Evolutionary conservation across 2,113 vertebrate species (phyloP).

Genomic region (Centropus bengalensis): DNA sequence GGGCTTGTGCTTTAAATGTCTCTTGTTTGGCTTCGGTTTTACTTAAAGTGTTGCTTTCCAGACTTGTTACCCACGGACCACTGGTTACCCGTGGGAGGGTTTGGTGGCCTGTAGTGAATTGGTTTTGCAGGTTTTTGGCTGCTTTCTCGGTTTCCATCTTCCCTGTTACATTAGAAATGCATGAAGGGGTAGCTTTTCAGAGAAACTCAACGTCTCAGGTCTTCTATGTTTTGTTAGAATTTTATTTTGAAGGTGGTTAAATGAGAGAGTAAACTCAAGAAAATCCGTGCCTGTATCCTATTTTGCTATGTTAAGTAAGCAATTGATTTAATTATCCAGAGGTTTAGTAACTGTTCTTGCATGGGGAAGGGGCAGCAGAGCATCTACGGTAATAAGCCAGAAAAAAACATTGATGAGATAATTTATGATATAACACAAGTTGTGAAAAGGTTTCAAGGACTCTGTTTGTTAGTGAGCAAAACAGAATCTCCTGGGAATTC

Average conservation of each 20-base stretch:
- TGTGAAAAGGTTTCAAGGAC: background rate
- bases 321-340: background rate
- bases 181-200: background rate
- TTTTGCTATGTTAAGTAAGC: background rate
- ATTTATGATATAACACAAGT: background rate
- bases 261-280: background rate
- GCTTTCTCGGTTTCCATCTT: background rate
- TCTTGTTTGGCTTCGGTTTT: conserved; percentile 9
- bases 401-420: background rate
- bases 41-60: background rate
- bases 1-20: background rate
- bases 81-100: background rate
- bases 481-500: background rate
- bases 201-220: background rate
- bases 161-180: background rate
- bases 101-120: background rate
- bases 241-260: background rate
- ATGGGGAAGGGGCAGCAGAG: background rate
- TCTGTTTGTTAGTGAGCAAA: background rate
- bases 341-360: background rate
- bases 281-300: background rate
- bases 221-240: background rate
- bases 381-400: background rate
- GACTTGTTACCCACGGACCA: background rate
- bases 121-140: background rate